Base-by-base conservation (phyloP, 2,888 invertebrate genomes). In the Nesidiocoris tenuis region DNA sequence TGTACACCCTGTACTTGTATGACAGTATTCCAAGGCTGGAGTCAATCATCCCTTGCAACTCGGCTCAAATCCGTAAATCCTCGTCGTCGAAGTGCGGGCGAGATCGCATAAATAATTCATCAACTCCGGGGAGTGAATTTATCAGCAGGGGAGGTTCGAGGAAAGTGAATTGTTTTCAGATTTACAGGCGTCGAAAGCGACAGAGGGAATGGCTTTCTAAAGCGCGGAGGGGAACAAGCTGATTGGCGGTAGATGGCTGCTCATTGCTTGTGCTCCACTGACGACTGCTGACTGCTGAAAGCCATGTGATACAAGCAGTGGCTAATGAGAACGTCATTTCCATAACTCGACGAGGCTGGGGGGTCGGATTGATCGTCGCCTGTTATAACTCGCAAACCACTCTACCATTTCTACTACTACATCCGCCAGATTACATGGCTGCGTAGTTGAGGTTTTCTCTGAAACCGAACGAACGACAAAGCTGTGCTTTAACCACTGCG, bases 301-400 rank as follows among this genome's bases (percentile, higher is more conserved):
- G 67, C n/a, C 7, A 59, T 17, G 17, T 18, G n/a, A 17, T 18
- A 59, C 59, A 59, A 59, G 59, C n/a, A 59, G 67, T 22, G 22
- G 67, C 67, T 67, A 67, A 67, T 67, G 67, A 67, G 67, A 55
- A 67, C 67, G 5, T 67, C 55, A 67, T 67, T 54, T 67, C 55
- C 67, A 67, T 67, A 67, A 67, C 67, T 56, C 39, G 22, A 25
- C 54, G 56, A 64, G 17, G 64, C 24, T 17, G 64, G 9, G 24
- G 24, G 17, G n/a, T 19, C 16, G n/a, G 21, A 22, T 64, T 24
- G 12, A 24, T 9, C 65, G 3, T 39, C 39, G 25, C 18, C 65
- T 39, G 65, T 39, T 65, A 65, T 65, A 65, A 65, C 39, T 39
- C 39, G 39, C 39, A 39, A 39, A 39, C 39, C 39, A 39, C 39